These are phyloP conservation scores for Chanos chanos DNA, from an alignment of 2,797 vertebrate species.

Conservation along the genomic window DNA sequence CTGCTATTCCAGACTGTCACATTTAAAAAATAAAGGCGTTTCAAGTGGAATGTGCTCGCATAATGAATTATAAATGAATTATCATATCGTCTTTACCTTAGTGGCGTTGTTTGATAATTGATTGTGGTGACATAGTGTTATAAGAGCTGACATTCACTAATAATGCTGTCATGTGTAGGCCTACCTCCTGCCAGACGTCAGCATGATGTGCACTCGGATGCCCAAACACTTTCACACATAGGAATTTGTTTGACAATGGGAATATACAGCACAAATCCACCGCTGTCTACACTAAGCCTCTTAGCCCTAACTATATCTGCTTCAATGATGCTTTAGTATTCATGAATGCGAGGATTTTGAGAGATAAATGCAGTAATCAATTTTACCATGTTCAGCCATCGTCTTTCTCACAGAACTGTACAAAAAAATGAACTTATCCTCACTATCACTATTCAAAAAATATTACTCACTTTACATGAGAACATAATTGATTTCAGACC, in stretches of 20 bases:
- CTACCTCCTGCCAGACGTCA: slow-evolving; percentile 33
- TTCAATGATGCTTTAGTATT: neutral
- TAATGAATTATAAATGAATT: too few relatives aligned
- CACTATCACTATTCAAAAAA: too few relatives aligned
- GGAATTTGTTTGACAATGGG: neutral
- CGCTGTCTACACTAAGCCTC: slow-evolving; percentile 5
- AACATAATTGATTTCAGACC: too few relatives aligned
- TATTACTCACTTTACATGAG: too few relatives aligned
- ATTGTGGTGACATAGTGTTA: slow-evolving; percentile 17
- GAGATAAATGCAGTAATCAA: too few relatives aligned
- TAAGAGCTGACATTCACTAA: slow-evolving; percentile 9
- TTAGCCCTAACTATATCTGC: neutral
- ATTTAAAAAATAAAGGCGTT: too few relatives aligned
- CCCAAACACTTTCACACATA: slow-evolving; percentile 17
- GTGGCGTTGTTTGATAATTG: neutral
- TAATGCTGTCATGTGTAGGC: slow-evolving; percentile 35
- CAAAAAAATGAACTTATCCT: neutral
- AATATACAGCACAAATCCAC: neutral
- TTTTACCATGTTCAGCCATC: too few relatives aligned
- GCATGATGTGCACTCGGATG: slow-evolving; percentile 29
- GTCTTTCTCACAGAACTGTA: neutral
- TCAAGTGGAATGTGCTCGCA: too few relatives aligned
- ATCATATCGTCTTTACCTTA: too few relatives aligned
- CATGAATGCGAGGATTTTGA: too few relatives aligned
- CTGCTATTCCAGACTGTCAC: neutral